Evolutionary conservation across 2,888 invertebrate genomes (phyloP).

Genomic region (Agrotis clavis): DNA sequence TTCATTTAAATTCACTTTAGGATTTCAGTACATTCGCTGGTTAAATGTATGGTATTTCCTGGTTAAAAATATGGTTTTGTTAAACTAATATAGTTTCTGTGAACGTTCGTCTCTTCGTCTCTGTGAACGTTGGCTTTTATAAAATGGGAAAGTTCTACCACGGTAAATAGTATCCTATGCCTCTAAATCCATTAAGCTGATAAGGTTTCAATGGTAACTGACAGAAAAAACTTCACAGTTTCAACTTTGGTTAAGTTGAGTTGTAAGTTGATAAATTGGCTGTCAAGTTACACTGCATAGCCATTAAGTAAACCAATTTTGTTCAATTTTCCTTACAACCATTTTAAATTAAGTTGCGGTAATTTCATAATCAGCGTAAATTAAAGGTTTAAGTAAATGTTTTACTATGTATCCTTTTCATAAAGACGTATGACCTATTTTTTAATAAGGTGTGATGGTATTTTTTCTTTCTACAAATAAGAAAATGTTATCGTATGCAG

Average conservation of each 20-base stretch:
- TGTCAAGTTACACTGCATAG: slow-evolving; percentile 4
- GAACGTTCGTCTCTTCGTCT: neutral
- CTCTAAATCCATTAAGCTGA: too few relatives aligned
- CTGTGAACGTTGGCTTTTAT: too few relatives aligned
- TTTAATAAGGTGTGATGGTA: slow-evolving; percentile 4
- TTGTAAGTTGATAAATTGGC: slow-evolving; percentile 23
- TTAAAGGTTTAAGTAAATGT: slow-evolving; percentile 3
- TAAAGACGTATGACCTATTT: neutral
- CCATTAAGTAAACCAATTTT: slow-evolving; percentile 18
- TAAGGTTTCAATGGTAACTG: too few relatives aligned
- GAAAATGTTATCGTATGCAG: slow-evolving; percentile 28
- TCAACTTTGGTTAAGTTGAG: too few relatives aligned
- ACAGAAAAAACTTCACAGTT: too few relatives aligned
- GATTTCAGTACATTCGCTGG: slow-evolving; percentile 27
- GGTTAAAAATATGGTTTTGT: too few relatives aligned
- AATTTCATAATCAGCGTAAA: slow-evolving; percentile 12
- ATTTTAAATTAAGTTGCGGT: slow-evolving; percentile 23
- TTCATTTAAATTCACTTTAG: slow-evolving; percentile 41
- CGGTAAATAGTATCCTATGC: too few relatives aligned
- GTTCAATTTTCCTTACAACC: neutral
- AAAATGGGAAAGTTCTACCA: too few relatives aligned
- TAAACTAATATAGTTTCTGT: too few relatives aligned
- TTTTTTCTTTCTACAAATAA: slow-evolving; percentile 17
- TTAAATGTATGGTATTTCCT: neutral
- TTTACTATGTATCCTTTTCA: neutral